phyloP scores from a whole-genome alignment of 2,797 vertebrate genomes.

The Pogoniulus pusillus region DNA sequence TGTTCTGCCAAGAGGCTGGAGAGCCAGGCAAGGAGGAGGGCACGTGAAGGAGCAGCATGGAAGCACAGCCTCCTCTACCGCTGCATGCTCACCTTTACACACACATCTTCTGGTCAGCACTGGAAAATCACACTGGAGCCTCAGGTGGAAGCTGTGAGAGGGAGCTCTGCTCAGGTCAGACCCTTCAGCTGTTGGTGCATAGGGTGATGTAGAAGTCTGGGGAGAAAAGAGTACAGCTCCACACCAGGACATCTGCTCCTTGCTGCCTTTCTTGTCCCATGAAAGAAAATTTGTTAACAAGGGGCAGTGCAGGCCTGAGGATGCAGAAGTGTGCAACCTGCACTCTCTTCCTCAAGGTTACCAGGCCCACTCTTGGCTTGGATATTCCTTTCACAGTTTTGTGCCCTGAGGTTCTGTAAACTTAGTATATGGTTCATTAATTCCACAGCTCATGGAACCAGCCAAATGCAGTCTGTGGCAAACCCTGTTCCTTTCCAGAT shows the following conservation, averaged over 20 bases:
- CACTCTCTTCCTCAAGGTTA: neutral
- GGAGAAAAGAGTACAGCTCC: neutral
- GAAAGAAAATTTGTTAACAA: neutral
- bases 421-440: conserved; percentile 10
- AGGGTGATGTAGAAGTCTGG: neutral
- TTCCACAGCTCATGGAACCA: neutral
- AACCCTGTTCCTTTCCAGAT: neutral
- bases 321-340: neutral
- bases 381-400: conserved; percentile 4
- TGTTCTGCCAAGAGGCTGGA: neutral
- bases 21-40: rapidly evolving
- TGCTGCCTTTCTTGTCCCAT: neutral
- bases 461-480: neutral
- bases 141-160: neutral
- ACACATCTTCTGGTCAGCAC: rapidly evolving
- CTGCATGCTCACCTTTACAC: neutral
- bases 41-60: rapidly evolving
- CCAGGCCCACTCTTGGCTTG: neutral
- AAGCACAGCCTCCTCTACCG: neutral
- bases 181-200: neutral
- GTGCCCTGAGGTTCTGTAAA: neutral
- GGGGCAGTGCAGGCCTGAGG: conserved; percentile 37
- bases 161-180: neutral
- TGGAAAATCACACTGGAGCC: neutral
- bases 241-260: neutral